Conservation (phyloP, 2,888 invertebrate species). For the Agrotis segetum region DNA sequence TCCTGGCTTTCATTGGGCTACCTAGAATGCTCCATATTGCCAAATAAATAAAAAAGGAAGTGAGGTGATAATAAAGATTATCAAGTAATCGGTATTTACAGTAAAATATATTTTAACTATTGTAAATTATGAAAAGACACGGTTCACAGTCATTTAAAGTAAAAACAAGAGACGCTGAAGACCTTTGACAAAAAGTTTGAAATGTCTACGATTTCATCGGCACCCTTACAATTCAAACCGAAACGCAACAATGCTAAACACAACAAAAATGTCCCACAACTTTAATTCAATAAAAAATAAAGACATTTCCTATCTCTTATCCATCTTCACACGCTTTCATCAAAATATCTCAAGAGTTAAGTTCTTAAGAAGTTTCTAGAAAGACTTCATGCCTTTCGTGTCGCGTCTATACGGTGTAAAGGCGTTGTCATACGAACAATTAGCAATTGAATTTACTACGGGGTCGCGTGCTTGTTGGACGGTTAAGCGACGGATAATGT, state of each 20-base stretch:
- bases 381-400: neutral
- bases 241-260: neutral
- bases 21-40: too few species aligned
- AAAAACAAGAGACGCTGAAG: too few species aligned
- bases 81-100: too few species aligned
- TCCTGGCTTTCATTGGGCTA: too few species aligned
- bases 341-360: constrained; percentile 24
- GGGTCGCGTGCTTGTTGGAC: constrained; percentile 72
- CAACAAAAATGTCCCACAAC: neutral
- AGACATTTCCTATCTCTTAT: constrained; percentile 8
- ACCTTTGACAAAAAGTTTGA: constrained; percentile 1
- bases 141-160: too few species aligned
- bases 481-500: constrained; percentile 66
- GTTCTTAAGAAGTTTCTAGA: constrained; percentile 9
- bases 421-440: constrained; percentile 64
- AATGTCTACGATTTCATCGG: neutral
- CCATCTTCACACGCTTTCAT: constrained; percentile 26
- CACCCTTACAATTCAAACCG: neutral
- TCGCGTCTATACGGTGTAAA: constrained; percentile 52
- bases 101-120: too few species aligned
- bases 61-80: too few species aligned
- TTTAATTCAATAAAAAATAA: neutral
- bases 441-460: constrained; percentile 75
- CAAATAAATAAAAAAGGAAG: too few species aligned
- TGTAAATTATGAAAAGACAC: too few species aligned